Conservation (phyloP, 1,140 invertebrate genomes). For the Caerostris extrusa region DNA sequence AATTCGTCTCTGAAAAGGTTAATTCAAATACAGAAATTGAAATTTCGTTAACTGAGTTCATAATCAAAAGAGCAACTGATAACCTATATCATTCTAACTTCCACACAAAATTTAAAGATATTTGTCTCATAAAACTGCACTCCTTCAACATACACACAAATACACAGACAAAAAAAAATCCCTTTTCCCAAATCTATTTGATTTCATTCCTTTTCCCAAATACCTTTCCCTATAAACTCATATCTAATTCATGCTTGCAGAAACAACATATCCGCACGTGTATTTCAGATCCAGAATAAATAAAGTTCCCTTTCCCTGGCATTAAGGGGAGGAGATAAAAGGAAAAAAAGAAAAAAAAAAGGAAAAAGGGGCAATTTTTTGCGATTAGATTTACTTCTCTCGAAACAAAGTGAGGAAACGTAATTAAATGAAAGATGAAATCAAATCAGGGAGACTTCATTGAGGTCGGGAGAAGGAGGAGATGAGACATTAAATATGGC, state of each 20-base stretch:
- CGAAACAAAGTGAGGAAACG: constrained; percentile 54
- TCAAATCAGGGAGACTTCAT: constrained; percentile 70
- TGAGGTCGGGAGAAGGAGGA: constrained; percentile 52
- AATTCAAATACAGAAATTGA: too few relatives aligned
- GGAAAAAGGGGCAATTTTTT: neutral
- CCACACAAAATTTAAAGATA: too few relatives aligned
- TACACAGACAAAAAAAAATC: neutral
- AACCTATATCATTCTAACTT: too few relatives aligned
- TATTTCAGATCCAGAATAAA: neutral
- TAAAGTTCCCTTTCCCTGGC: neutral
- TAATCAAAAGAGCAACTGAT: too few relatives aligned
- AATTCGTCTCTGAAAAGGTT: too few relatives aligned
- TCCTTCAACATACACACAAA: neutral
- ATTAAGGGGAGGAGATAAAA: neutral
- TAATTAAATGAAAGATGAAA: constrained; percentile 78
- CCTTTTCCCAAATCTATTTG: neutral
- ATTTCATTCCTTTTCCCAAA: constrained; percentile 23
- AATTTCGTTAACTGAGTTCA: too few relatives aligned
- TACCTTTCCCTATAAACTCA: constrained; percentile 18
- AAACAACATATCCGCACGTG: neutral
- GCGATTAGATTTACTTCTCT: constrained; percentile 57
- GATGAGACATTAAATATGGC: constrained; percentile 70
- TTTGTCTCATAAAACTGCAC: too few relatives aligned
- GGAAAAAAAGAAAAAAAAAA: neutral
- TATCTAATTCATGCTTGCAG: constrained; percentile 17